Evolutionary conservation across 2,797 vertebrate species (phyloP).

Genomic region (Morelia viridis): DNA sequence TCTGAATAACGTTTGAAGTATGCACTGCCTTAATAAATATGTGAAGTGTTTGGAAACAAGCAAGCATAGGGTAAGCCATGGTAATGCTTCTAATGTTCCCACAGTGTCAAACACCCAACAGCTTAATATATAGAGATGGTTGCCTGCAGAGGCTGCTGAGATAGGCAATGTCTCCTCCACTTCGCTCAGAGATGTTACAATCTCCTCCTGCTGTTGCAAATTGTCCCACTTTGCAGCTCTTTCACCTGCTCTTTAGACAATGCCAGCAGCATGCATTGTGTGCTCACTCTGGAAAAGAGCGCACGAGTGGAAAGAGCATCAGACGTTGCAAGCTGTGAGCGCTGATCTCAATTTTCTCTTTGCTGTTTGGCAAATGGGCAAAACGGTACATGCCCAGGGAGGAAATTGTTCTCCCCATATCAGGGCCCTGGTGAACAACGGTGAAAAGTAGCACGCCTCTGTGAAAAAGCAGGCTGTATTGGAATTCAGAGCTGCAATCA

Average conservation of each 20-base stretch:
- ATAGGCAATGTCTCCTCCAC: neutral
- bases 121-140: slow-evolving; percentile 33
- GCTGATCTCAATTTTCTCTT: slow-evolving; percentile 2
- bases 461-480: neutral
- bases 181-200: neutral
- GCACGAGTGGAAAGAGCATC: rapidly evolving
- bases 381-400: neutral
- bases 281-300: neutral
- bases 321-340: neutral
- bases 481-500: neutral
- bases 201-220: slow-evolving; percentile 1
- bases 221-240: slow-evolving; percentile 20
- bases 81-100: neutral
- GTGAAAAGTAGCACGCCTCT: neutral
- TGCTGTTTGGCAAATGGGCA: neutral
- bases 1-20: neutral
- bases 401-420: neutral
- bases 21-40: neutral
- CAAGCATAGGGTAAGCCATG: neutral
- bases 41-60: neutral
- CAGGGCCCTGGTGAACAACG: neutral
- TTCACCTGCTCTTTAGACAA: neutral
- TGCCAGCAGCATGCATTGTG: neutral
- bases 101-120: slow-evolving; percentile 18
- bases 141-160: slow-evolving; percentile 29